These are phyloP conservation scores for Otolemur crassicaudatus DNA, from an alignment of 2,797 vertebrate species.

Conservation along the genomic window DNA sequence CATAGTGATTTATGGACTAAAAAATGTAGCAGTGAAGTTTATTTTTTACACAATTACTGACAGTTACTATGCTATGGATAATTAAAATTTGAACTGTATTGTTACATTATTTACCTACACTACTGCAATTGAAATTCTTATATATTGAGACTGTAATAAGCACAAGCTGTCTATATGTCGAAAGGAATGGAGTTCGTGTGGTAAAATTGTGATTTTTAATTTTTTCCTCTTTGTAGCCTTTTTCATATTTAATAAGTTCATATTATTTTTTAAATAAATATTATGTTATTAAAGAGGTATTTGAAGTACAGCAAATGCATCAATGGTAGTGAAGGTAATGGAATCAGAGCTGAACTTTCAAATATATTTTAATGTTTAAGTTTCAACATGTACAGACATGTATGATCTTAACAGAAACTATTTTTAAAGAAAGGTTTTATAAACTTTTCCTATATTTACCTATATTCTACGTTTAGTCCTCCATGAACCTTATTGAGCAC, in stretches of 20 bases:
- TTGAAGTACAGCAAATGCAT: not conserved
- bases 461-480: not conserved
- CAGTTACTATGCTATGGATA: not conserved
- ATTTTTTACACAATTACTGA: not conserved
- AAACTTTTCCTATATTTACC: not conserved
- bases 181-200: not conserved
- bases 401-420: not conserved
- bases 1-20: not conserved
- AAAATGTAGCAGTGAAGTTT: not conserved
- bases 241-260: not conserved
- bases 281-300: not conserved
- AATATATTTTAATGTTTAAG: not conserved
- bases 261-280: conserved; percentile 37
- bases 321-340: not conserved
- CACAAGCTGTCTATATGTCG: not conserved
- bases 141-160: not conserved
- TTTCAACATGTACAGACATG: not conserved
- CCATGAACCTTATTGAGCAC: not conserved
- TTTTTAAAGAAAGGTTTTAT: not conserved
- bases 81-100: not conserved
- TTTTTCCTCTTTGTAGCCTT: not conserved
- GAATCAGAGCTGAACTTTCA: not conserved
- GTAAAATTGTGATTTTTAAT: not conserved
- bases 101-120: not conserved
- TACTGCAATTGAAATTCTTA: not conserved